Evolutionary conservation across 1,140 invertebrate species (phyloP).

Genomic region (Drosophila aff.): DNA sequence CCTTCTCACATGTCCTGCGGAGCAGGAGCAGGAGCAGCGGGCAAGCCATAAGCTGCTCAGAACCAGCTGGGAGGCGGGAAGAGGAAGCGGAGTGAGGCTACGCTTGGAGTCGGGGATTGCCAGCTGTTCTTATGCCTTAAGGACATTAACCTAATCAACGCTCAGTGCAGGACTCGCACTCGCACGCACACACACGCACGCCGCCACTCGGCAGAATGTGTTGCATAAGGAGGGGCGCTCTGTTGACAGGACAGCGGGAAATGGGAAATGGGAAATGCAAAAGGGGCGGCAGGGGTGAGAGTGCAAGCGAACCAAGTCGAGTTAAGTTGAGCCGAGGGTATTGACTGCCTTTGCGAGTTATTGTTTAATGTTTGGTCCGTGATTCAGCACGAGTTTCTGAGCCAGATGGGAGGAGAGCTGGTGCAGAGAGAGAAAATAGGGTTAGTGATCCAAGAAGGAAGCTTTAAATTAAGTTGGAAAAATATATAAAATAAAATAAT

Average conservation of each 20-base stretch:
- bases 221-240: constrained; percentile 23
- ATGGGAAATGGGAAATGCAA: too few species aligned
- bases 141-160: constrained; percentile 81
- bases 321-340: constrained; percentile 37
- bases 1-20: constrained; percentile 14
- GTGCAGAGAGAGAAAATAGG: constrained; percentile 13
- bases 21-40: neutral
- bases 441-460: neutral
- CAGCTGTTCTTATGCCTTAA: constrained; percentile 72
- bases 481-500: neutral
- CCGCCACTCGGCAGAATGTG: constrained; percentile 15
- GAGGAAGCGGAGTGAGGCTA: neutral
- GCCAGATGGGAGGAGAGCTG: neutral
- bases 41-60: constrained; percentile 35
- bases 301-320: constrained; percentile 28
- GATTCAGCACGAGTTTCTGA: constrained; percentile 19
- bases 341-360: constrained; percentile 57
- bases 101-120: constrained; percentile 20
- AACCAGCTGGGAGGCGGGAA: neutral
- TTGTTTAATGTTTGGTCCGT: constrained; percentile 43
- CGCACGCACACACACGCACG: constrained; percentile 4
- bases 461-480: neutral
- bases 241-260: constrained; percentile 26
- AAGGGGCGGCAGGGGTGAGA: neutral
- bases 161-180: constrained; percentile 50